Evolutionary conservation across 2,888 invertebrate species (phyloP).

Genomic region (Acanthosepion esculentum): DNA sequence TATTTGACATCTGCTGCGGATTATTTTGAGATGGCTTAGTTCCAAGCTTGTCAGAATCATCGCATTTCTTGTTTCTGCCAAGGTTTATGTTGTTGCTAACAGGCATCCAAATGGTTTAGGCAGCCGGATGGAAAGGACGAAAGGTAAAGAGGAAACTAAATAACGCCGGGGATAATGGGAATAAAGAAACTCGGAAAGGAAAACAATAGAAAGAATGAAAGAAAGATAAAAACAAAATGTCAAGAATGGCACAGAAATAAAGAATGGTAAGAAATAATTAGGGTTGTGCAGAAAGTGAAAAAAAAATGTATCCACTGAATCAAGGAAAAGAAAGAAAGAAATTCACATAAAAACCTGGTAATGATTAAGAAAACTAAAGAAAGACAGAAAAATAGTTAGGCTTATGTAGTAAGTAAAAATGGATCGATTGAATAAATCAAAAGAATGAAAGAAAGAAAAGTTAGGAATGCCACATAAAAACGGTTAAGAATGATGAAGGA

Average conservation of each 20-base stretch:
- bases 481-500: too few species aligned
- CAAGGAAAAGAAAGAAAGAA: too few species aligned
- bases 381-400: too few species aligned
- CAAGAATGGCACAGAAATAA: not conserved
- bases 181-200: too few species aligned
- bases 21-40: not conserved
- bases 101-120: not conserved
- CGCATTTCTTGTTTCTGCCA: not conserved
- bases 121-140: not conserved
- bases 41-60: not conserved
- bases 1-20: conserved; percentile 37
- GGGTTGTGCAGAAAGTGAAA: not conserved
- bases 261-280: not conserved
- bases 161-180: not conserved
- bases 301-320: not conserved
- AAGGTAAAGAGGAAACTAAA: not conserved
- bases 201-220: not conserved
- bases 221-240: not conserved
- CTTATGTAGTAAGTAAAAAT: too few species aligned
- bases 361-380: too few species aligned
- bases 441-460: too few species aligned
- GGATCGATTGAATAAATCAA: too few species aligned
- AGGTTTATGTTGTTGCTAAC: not conserved
- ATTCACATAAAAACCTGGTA: too few species aligned
- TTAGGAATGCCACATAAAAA: too few species aligned